These are phyloP conservation scores for Tamandua tetradactyla DNA, from an alignment of 2,797 vertebrate genomes.

Conservation along the genomic window DNA sequence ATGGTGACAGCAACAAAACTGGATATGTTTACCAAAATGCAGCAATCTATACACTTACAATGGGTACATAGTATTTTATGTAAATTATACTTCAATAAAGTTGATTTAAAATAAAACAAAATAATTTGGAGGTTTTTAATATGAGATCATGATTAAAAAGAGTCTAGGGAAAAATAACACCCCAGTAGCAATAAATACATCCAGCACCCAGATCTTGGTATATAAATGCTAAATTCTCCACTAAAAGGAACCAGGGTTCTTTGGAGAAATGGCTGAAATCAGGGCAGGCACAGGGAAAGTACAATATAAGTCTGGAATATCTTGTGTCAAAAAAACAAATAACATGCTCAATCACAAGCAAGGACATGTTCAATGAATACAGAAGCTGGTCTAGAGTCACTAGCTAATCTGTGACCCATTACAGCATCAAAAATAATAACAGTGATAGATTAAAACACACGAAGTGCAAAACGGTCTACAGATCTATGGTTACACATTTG, in stretches of 20 bases:
- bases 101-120: conserved; percentile 27
- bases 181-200: neutral
- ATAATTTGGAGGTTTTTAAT: neutral
- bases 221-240: neutral
- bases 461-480: neutral
- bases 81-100: neutral
- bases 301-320: neutral
- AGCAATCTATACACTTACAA: neutral
- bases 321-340: neutral
- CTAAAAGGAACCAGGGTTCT: neutral
- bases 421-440: neutral
- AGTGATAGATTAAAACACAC: neutral
- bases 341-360: neutral
- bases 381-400: neutral
- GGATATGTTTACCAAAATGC: neutral
- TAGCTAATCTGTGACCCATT: neutral
- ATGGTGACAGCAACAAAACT: neutral
- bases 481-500: neutral
- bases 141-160: neutral
- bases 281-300: neutral
- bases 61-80: neutral
- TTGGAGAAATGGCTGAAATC: neutral
- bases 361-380: neutral
- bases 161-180: neutral
- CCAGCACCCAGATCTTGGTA: neutral